Evolutionary conservation across 2,113 vertebrate genomes (phyloP).

Genomic region (Dinomys branickii): DNA sequence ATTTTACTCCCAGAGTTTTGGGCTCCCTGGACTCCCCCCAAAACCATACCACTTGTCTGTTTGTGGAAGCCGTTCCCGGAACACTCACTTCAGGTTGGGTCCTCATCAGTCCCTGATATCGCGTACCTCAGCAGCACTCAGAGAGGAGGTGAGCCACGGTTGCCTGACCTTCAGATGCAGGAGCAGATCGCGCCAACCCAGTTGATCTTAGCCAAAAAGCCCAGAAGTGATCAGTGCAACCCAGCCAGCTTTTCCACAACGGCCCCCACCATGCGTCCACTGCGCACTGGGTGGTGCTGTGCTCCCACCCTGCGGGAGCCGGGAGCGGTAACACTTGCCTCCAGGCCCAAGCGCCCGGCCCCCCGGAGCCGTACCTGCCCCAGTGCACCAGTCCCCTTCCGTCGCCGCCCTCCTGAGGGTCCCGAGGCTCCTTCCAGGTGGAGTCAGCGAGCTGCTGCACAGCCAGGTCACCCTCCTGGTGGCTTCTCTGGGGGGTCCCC

Average conservation of each 20-base stretch:
- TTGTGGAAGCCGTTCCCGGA: not conserved
- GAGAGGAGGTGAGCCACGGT: too few species aligned
- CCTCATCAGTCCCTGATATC: not conserved
- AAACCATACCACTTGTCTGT: not conserved
- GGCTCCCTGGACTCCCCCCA: not conserved
- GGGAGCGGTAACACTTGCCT: too few species aligned
- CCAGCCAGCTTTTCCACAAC: not conserved
- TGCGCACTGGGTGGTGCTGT: too few species aligned
- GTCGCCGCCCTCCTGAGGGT: too few species aligned
- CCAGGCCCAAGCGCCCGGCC: too few species aligned
- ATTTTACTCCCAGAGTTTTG: not conserved
- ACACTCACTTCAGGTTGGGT: not conserved
- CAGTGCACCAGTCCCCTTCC: not conserved
- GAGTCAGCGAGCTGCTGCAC: too few species aligned
- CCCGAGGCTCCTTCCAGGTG: too few species aligned
- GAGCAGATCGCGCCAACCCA: not conserved
- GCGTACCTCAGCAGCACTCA: too few species aligned
- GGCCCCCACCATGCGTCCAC: not conserved
- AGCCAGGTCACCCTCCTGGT: not conserved
- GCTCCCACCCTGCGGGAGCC: not conserved
- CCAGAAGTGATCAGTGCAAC: too few species aligned
- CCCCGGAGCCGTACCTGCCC: too few species aligned
- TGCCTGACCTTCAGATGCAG: too few species aligned
- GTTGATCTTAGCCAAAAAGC: too few species aligned
- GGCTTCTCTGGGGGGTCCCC: not conserved